Conservation (phyloP, 1,140 invertebrate genomes). For the Diachasmimorpha longicaudata region DNA sequence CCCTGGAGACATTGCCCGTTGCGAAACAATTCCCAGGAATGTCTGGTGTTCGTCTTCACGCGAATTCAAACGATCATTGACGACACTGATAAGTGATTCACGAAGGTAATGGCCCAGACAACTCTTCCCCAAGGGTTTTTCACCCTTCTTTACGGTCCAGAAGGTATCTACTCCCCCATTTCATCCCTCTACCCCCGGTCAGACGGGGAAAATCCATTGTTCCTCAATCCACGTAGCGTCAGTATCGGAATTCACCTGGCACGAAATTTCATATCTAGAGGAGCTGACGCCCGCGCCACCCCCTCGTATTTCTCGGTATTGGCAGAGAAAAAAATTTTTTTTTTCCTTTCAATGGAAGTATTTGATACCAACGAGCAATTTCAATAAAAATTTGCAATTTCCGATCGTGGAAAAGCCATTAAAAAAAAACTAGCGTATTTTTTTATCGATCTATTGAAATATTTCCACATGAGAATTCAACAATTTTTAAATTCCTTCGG, state of each 20-base stretch:
- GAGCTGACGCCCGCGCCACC: no score
- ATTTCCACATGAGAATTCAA: no score
- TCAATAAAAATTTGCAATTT: no score
- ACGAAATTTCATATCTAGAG: constrained; percentile 30
- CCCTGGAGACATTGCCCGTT: background rate
- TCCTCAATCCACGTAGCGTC: constrained; percentile 24
- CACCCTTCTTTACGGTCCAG: background rate
- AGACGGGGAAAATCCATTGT: constrained; percentile 15
- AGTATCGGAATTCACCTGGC: constrained; percentile 27
- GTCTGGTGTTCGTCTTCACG: no score
- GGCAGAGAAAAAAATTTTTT: no score
- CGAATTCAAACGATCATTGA: background rate
- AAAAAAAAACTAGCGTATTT: no score
- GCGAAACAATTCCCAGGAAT: background rate
- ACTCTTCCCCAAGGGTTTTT: constrained; percentile 14
- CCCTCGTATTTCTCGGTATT: no score
- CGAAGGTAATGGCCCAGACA: background rate
- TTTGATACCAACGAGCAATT: no score
- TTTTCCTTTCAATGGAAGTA: no score
- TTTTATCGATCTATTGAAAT: no score
- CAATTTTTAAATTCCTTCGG: no score
- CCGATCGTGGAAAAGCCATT: no score
- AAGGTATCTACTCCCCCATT: background rate
- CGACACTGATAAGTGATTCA: background rate
- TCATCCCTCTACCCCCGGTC: background rate